These are phyloP conservation scores for Cyanoderma ruficeps DNA, from an alignment of 2,113 vertebrate genomes.

Conservation along the genomic window DNA sequence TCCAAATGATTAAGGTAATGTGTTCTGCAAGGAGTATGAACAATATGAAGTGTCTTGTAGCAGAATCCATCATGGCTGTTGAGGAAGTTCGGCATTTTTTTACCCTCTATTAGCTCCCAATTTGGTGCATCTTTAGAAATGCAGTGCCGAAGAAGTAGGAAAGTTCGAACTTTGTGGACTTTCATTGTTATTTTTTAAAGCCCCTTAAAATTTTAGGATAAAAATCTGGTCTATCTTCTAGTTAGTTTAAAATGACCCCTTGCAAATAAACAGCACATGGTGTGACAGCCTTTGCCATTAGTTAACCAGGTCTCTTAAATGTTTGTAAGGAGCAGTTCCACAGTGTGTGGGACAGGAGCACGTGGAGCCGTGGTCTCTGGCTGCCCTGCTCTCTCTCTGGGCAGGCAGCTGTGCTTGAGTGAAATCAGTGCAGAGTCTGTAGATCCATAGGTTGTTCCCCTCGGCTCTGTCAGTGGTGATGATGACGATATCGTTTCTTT, in stretches of 20 bases:
- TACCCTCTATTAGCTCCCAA: accelerated
- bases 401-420: background rate
- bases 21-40: background rate
- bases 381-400: accelerated
- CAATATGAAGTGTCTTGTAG: background rate
- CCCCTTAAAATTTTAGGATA: background rate
- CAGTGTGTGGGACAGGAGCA: accelerated
- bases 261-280: background rate
- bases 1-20: background rate
- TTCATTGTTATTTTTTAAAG: background rate
- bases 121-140: background rate
- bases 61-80: background rate
- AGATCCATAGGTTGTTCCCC: background rate
- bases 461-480: background rate
- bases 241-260: background rate
- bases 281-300: background rate
- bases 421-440: background rate
- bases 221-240: background rate
- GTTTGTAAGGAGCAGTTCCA: background rate
- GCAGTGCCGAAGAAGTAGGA: background rate
- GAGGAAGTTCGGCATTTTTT: background rate
- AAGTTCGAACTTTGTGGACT: background rate
- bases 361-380: background rate
- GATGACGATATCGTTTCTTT: constrained; percentile 30
- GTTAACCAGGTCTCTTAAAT: too few species aligned